phyloP scores from a whole-genome alignment of 1,140 invertebrate genomes.

The Heliconius eleuchia region DNA sequence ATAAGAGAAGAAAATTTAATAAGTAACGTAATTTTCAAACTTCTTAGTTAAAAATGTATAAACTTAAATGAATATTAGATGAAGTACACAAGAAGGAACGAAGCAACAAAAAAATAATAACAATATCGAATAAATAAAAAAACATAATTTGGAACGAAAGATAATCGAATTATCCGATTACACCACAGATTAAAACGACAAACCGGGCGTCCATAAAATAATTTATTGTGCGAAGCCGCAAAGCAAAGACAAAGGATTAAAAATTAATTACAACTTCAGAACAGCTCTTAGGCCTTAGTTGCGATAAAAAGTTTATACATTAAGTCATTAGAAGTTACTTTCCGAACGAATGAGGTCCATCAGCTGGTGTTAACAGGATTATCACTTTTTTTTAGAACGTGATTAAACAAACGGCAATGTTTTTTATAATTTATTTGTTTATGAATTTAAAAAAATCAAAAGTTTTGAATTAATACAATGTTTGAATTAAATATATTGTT shows the following conservation, averaged over 20 bases:
- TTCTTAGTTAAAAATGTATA: background rate
- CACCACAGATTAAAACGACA: conserved; percentile 38
- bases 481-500: too few species aligned
- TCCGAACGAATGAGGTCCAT: background rate
- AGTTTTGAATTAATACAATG: too few species aligned
- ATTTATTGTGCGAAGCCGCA: conserved; percentile 66
- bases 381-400: background rate
- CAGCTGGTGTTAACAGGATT: background rate
- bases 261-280: conserved; percentile 68
- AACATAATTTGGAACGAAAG: conserved; percentile 6
- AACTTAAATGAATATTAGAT: background rate
- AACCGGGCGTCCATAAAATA: conserved; percentile 53
- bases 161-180: conserved; percentile 52
- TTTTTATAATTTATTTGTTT: too few species aligned
- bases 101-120: background rate
- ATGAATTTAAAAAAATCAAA: too few species aligned
- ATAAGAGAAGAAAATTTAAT: too few species aligned
- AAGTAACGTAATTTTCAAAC: too few species aligned
- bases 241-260: conserved; percentile 70
- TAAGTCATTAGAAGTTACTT: conserved; percentile 32
- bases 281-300: conserved; percentile 46
- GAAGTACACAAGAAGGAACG: background rate
- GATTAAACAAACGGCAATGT: background rate
- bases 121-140: background rate
- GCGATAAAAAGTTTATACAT: conserved; percentile 50